Evolutionary conservation across 2,113 vertebrate genomes (phyloP).

Genomic region (Siniperca knerii): DNA sequence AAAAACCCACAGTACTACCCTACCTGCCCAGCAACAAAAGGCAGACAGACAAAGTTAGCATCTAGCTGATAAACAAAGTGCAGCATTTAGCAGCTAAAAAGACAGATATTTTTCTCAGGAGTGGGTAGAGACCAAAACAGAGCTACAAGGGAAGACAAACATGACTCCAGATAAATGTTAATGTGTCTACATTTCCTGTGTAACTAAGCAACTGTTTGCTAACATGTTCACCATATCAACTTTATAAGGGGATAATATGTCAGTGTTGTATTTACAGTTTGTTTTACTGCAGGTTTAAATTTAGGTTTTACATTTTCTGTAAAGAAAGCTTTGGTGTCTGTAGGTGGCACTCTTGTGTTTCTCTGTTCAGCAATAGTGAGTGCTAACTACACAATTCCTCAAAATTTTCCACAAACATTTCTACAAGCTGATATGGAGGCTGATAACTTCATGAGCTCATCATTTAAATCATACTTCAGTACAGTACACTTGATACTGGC

Average conservation of each 20-base stretch:
- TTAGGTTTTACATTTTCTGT: not conserved
- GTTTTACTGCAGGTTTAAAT: not conserved
- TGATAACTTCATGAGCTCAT: constrained; percentile 19
- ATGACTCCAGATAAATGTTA: not conserved
- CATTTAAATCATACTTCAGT: constrained; percentile 16
- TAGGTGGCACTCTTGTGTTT: not conserved
- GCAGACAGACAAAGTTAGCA: not conserved
- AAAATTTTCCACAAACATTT: not conserved
- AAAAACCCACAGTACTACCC: not conserved
- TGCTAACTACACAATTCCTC: not conserved
- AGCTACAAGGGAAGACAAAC: not conserved
- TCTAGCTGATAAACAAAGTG: not conserved
- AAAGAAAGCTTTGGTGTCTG: not conserved
- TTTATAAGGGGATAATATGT: not conserved
- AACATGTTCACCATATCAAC: not conserved
- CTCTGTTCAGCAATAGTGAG: too few relatives aligned
- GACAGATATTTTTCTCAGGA: not conserved
- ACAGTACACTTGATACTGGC: constrained; percentile 28
- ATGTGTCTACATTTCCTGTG: not conserved
- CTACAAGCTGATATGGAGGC: not conserved
- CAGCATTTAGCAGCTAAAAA: not conserved
- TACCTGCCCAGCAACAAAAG: not conserved
- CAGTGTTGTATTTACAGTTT: not conserved
- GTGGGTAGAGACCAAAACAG: not conserved
- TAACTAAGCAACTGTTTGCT: not conserved